A percentile compares a stretch with the other conserved stretches of the same genome.
phyloP scores from a whole-genome alignment of 2,113 vertebrate genomes.

The Progne subis region DNA sequence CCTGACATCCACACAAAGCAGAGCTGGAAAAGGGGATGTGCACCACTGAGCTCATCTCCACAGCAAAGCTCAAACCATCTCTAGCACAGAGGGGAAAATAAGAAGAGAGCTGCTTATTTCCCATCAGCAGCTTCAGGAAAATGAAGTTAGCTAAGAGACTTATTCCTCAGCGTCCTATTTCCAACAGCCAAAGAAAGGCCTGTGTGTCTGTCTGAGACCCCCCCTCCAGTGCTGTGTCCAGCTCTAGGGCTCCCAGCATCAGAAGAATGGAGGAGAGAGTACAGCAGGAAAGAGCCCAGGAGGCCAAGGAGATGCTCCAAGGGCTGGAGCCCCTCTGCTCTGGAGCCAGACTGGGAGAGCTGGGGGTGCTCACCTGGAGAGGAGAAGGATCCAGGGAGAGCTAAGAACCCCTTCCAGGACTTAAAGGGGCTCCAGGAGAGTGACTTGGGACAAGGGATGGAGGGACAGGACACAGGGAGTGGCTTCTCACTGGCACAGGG shows the following conservation, averaged over 20 bases:
- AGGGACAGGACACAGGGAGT: background rate
- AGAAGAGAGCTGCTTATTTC: background rate
- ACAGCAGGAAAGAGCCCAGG: background rate
- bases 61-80: background rate
- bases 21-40: background rate
- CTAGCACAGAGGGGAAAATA: background rate
- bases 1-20: background rate
- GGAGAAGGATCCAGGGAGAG: background rate
- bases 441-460: fast-evolving
- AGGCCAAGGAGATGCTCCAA: fast-evolving
- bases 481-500: background rate
- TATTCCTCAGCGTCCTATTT: background rate
- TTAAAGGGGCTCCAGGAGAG: background rate
- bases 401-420: background rate
- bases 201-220: background rate
- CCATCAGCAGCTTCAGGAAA: background rate
- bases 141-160: background rate
- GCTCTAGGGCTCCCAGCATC: background rate
- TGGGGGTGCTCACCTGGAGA: background rate
- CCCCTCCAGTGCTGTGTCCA: background rate
- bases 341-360: background rate
- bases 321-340: background rate
- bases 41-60: background rate
- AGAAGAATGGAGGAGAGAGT: background rate
- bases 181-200: background rate